A percentile compares a stretch with the other conserved stretches of the same genome.
These are phyloP conservation scores for Empidonax traillii DNA, from an alignment of 2,113 vertebrate genomes.

Conservation along the genomic window DNA sequence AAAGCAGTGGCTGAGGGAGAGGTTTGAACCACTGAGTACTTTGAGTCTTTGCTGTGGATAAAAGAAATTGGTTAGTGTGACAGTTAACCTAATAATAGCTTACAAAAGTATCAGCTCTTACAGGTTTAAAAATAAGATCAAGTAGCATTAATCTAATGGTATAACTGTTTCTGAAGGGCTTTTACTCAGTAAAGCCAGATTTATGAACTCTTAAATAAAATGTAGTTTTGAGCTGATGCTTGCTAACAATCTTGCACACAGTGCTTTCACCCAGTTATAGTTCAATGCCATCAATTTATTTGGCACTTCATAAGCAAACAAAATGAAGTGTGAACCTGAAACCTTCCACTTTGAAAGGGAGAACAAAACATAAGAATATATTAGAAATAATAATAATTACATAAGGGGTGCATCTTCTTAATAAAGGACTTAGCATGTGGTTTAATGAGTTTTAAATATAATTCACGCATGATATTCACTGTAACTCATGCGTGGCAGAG, in stretches of 20 bases:
- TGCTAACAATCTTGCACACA: background rate
- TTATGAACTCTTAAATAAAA: background rate
- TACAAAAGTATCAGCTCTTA: background rate
- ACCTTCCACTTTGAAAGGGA: background rate
- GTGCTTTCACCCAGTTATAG: background rate
- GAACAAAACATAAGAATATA: background rate
- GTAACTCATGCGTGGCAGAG: background rate
- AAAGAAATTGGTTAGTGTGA: background rate
- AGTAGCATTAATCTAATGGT: background rate
- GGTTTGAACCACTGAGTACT: background rate
- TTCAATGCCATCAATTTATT: background rate
- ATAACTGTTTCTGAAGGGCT: background rate
- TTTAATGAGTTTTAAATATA: background rate
- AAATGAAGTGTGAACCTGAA: background rate
- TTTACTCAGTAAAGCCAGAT: background rate
- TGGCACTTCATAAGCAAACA: background rate
- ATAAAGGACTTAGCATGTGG: background rate
- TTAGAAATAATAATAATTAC: background rate
- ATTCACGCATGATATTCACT: background rate
- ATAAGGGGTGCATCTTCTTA: background rate
- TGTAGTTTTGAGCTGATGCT: background rate
- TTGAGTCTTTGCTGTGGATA: background rate
- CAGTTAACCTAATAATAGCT: background rate
- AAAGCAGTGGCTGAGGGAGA: background rate
- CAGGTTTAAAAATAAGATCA: background rate